Percentiles rank a stretch among this genome's conserved stretches.
Conservation (phyloP, 2,797 vertebrate species). For the Glyptemys insculpta region DNA sequence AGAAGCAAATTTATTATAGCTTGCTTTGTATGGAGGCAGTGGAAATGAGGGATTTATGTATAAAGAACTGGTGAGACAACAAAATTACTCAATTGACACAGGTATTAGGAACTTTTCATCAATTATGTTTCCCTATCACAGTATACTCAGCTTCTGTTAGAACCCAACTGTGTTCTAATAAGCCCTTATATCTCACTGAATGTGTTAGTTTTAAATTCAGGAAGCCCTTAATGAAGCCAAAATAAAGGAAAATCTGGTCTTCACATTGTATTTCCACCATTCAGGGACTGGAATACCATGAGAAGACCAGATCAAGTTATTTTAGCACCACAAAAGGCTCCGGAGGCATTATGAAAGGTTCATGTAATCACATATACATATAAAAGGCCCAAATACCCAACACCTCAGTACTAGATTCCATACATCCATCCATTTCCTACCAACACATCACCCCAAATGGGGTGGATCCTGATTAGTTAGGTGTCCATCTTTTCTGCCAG, state of each 20-base stretch:
- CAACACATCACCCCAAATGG: background rate
- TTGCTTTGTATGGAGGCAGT: background rate
- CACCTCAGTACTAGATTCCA: background rate
- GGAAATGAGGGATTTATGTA: background rate
- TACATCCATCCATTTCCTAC: background rate
- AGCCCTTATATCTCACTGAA: background rate
- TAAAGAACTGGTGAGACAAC: background rate
- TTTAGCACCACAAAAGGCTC: background rate
- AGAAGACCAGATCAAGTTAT: background rate
- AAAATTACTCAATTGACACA: background rate
- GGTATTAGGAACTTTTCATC: background rate
- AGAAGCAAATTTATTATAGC: background rate
- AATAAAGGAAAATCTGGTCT: background rate
- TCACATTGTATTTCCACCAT: background rate
- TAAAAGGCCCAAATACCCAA: no score
- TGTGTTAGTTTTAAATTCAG: background rate
- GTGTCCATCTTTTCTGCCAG: background rate
- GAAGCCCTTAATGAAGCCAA: background rate
- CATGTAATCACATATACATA: background rate
- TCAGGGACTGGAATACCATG: background rate
- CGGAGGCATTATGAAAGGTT: background rate
- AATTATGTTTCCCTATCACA: background rate
- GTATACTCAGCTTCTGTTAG: background rate
- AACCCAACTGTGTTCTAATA: background rate
- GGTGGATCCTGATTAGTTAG: rapidly evolving